Percentiles rank a stretch among this genome's conserved stretches.
phyloP scores from a whole-genome alignment of 2,888 invertebrate genomes.

The Trachelus iudaicus region DNA sequence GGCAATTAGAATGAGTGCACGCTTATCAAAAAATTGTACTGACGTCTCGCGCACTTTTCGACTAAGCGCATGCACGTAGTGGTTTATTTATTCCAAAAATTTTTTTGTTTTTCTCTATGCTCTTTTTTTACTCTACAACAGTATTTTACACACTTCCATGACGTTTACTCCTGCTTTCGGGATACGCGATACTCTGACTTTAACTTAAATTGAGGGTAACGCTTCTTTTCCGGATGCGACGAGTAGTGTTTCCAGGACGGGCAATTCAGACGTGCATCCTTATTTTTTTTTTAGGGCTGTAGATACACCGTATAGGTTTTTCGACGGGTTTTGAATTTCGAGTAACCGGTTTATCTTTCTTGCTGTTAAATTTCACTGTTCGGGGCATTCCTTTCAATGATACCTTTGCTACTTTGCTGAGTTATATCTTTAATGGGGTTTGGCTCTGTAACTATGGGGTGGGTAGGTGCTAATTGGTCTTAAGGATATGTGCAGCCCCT shows the following conservation, averaged over 20 bases:
- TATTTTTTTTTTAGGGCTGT: not conserved
- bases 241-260: not conserved
- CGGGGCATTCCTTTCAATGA: not conserved
- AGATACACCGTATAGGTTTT: not conserved
- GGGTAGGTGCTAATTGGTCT: conserved; percentile 58
- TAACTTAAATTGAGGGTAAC: conserved; percentile 17
- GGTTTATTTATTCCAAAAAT: not conserved
- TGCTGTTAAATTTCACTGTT: not conserved
- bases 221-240: conserved; percentile 8
- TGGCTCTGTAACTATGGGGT: conserved; percentile 10
- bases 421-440: not conserved
- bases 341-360: not conserved
- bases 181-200: conserved; percentile 9
- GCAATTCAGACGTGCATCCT: not conserved
- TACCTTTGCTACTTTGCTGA: not conserved
- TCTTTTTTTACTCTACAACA: not conserved
- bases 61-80: not conserved
- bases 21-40: not conserved
- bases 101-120: not conserved
- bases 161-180: not conserved
- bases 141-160: not conserved
- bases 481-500: conserved; percentile 38
- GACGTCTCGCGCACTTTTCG: not conserved
- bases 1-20: not conserved
- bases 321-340: not conserved